Evolutionary conservation across 2,113 vertebrate genomes (phyloP).

Genomic region (Nothobranchius furzeri): DNA sequence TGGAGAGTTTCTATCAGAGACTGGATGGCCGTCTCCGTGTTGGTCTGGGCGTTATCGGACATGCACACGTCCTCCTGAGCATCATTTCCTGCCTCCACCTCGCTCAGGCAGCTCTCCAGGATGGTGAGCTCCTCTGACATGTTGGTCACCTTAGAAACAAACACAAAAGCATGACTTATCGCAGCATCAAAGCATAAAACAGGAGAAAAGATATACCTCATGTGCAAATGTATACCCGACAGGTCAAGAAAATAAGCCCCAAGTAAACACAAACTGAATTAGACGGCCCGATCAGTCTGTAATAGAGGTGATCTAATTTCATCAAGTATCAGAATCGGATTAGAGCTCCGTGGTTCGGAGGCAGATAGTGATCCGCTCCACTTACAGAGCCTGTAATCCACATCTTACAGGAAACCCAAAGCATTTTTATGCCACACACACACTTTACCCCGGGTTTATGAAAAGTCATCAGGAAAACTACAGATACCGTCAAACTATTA

Average conservation of each 20-base stretch:
- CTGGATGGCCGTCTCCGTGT: constrained; percentile 93
- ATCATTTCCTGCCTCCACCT: constrained; percentile 84
- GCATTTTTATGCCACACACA: too few relatives aligned
- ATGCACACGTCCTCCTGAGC: constrained; percentile 84
- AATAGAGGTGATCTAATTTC: constrained; percentile 44
- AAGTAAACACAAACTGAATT: constrained; percentile 42
- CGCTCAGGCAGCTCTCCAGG: constrained; percentile 90
- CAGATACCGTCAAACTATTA: too few relatives aligned
- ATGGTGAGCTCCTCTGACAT: constrained; percentile 95
- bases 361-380: constrained; percentile 1
- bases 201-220: constrained; percentile 2
- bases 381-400: not conserved
- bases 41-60: constrained; percentile 87
- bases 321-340: constrained; percentile 61
- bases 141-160: constrained; percentile 87
- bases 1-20: constrained; percentile 91
- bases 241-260: constrained; percentile 12
- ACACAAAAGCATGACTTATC: constrained; percentile 2
- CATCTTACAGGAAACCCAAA: not conserved
- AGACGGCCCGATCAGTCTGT: constrained; percentile 22
- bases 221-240: not conserved
- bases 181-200: not conserved
- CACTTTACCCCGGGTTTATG: not conserved
- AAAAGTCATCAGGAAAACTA: not conserved
- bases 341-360: constrained; percentile 36